Conservation (phyloP, 2,797 vertebrate genomes). For the Smutsia gigantea region DNA sequence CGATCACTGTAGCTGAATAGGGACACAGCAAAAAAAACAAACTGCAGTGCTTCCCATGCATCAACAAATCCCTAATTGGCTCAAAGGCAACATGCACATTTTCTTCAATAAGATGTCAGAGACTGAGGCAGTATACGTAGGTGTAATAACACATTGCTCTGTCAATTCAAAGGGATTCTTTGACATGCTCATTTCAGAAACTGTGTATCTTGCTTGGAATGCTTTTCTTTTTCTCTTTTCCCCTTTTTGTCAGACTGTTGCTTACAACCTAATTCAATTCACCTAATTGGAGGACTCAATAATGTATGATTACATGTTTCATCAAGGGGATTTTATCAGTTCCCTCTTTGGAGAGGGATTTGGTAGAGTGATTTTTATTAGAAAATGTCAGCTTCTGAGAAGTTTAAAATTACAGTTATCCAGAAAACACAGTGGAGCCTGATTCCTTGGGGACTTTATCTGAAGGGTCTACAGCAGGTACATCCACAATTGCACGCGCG, state of each 20-base stretch:
- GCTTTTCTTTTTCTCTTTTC: neutral
- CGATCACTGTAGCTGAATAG: neutral
- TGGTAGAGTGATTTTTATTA: slow-evolving; percentile 58
- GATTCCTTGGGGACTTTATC: neutral
- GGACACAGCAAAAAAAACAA: neutral
- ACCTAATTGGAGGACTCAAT: slow-evolving; percentile 53
- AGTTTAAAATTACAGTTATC: neutral
- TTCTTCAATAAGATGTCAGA: slow-evolving; percentile 59
- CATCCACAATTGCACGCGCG: too few relatives aligned
- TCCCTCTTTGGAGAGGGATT: neutral
- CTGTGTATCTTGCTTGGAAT: slow-evolving; percentile 40
- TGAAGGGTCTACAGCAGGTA: neutral
- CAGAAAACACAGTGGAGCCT: neutral
- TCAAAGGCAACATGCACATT: slow-evolving; percentile 37
- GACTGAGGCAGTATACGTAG: neutral
- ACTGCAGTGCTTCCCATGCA: neutral
- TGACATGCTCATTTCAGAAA: slow-evolving; percentile 51
- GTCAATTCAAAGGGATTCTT: slow-evolving; percentile 55
- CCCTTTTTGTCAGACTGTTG: neutral
- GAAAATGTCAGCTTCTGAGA: slow-evolving; percentile 45
- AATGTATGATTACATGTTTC: slow-evolving; percentile 71
- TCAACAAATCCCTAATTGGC: slow-evolving; percentile 47
- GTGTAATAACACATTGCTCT: slow-evolving; percentile 60
- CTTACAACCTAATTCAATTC: slow-evolving; percentile 28
- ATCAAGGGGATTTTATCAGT: neutral